phyloP scores from a whole-genome alignment of 2,888 invertebrate genomes.

The Dolomedes plantarius region DNA sequence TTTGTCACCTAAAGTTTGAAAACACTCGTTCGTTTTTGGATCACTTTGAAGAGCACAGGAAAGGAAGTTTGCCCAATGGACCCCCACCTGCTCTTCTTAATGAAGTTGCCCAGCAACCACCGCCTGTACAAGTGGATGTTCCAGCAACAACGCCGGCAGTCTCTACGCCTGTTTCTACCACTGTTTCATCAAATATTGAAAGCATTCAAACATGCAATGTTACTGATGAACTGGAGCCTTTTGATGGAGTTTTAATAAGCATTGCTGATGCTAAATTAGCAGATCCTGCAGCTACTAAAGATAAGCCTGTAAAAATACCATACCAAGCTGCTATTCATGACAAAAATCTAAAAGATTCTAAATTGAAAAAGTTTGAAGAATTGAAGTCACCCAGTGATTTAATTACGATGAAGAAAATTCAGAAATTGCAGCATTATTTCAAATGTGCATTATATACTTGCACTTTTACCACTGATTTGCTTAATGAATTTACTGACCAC shows the following conservation, averaged over 20 bases:
- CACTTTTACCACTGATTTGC: constrained; percentile 29
- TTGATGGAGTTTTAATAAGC: constrained; percentile 10
- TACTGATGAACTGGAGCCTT: not conserved
- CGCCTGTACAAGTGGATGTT: too few relatives aligned
- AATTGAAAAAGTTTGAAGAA: constrained; percentile 41
- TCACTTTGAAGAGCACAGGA: constrained; percentile 52
- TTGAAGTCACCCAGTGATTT: constrained; percentile 49
- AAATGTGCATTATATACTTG: constrained; percentile 54
- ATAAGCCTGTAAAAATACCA: constrained; percentile 31
- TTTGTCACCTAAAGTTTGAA: constrained; percentile 60
- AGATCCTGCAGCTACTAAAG: not conserved
- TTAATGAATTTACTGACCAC: constrained; percentile 20
- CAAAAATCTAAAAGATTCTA: constrained; percentile 18
- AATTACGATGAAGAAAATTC: constrained; percentile 22
- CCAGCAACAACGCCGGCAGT: too few relatives aligned
- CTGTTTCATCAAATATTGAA: too few relatives aligned
- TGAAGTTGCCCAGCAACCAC: too few relatives aligned
- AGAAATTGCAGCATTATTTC: constrained; percentile 49
- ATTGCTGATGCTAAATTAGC: not conserved
- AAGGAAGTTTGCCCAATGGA: constrained; percentile 26
- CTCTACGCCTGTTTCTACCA: too few relatives aligned
- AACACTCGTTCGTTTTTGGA: constrained; percentile 38
- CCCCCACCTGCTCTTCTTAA: not conserved
- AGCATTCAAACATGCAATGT: too few relatives aligned
- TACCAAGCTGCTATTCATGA: constrained; percentile 53